phyloP scores from a whole-genome alignment of 2,888 invertebrate genomes.

The Eulithis prunata region DNA sequence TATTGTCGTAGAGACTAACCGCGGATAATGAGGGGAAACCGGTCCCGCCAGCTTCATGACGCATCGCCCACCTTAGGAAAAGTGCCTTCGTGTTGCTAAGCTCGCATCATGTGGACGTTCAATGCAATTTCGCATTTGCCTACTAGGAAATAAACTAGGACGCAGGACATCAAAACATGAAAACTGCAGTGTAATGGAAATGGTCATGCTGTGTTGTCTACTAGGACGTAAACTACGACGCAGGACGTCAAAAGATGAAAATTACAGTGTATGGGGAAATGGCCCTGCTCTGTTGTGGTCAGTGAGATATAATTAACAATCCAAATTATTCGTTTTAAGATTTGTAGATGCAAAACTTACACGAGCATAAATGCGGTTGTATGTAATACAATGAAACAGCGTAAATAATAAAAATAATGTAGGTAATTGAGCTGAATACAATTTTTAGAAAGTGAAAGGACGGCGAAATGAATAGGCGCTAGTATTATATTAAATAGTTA shows the following conservation, averaged over 20 bases:
- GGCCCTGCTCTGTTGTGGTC: background rate
- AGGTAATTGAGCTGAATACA: constrained; percentile 25
- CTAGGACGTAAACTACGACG: too few species aligned
- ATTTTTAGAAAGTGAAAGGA: constrained; percentile 50
- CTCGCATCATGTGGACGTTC: constrained; percentile 33
- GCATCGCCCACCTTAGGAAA: constrained; percentile 65
- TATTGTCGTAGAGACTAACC: constrained; percentile 65
- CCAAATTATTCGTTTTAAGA: background rate
- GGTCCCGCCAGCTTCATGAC: constrained; percentile 65
- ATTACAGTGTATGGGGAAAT: too few species aligned
- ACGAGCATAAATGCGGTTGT: constrained; percentile 2
- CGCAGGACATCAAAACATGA: too few species aligned
- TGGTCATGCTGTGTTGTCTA: background rate
- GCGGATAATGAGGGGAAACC: constrained; percentile 68
- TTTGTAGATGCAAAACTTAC: background rate
- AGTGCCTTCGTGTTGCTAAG: constrained; percentile 56
- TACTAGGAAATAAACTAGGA: background rate
- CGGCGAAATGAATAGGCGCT: constrained; percentile 34
- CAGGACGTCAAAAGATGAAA: too few species aligned
- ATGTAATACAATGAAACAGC: constrained; percentile 29
- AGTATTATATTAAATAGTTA: constrained; percentile 25
- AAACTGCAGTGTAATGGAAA: too few species aligned
- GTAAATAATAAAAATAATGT: constrained; percentile 28
- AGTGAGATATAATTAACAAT: constrained; percentile 1
- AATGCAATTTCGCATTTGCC: constrained; percentile 16